phyloP scores from a whole-genome alignment of 2,797 vertebrate genomes.

The Scolopax rusticola region DNA sequence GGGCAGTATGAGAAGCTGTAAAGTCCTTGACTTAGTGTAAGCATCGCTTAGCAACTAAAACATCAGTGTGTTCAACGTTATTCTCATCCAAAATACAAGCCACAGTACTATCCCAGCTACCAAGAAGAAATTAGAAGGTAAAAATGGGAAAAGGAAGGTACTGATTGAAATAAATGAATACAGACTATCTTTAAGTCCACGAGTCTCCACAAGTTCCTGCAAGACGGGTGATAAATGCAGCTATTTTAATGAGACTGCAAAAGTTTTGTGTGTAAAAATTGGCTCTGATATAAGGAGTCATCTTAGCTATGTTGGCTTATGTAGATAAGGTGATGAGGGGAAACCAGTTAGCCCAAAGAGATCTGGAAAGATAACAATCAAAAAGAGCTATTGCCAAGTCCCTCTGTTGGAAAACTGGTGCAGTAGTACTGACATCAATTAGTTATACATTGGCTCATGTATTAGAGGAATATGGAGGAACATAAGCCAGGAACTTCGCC shows the following conservation, averaged over 20 bases:
- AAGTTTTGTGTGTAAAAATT: not conserved
- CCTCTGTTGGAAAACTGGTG: not conserved
- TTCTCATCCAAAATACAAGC: not conserved
- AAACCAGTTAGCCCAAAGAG: not conserved
- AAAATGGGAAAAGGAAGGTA: not conserved
- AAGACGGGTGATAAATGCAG: not conserved
- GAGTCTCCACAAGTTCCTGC: not conserved
- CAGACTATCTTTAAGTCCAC: not conserved
- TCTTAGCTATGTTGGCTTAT: not conserved
- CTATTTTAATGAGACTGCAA: not conserved
- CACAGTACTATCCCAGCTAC: not conserved
- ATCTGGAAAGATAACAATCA: not conserved
- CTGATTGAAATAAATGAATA: not conserved
- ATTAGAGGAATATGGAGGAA: not conserved
- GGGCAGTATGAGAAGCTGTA: not conserved
- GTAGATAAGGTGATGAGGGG: not conserved
- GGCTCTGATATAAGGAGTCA: not conserved
- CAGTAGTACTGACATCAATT: not conserved
- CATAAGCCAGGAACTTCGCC: not conserved
- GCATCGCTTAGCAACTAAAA: not conserved
- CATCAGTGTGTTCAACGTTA: not conserved
- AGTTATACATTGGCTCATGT: rapidly evolving
- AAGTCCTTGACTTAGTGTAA: not conserved
- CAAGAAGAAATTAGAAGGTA: not conserved
- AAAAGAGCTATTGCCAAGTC: not conserved